These are phyloP conservation scores for Gambusia affinis DNA, from an alignment of 2,113 vertebrate species.

Conservation along the genomic window DNA sequence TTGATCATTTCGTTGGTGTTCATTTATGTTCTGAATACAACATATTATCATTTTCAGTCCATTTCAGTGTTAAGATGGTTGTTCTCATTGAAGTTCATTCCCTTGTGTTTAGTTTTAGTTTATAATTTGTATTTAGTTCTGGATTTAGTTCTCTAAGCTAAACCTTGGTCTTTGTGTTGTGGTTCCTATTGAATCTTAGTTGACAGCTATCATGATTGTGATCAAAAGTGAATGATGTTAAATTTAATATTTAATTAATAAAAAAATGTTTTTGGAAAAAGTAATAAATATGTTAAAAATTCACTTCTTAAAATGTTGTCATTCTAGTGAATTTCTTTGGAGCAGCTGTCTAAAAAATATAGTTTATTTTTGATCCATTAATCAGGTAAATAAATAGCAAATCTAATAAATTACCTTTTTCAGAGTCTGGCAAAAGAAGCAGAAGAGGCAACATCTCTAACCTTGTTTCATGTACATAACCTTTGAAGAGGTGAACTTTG, in stretches of 20 bases:
- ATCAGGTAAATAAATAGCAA: slow-evolving; percentile 9
- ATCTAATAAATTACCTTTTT: neutral
- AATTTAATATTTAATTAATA: too few relatives aligned
- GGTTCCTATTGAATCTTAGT: too few relatives aligned
- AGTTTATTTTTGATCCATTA: neutral
- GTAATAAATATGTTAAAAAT: neutral
- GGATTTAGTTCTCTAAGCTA: too few relatives aligned
- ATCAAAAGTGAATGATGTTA: neutral
- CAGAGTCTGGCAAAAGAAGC: neutral
- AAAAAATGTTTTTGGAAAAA: too few relatives aligned
- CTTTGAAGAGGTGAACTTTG: slow-evolving; percentile 67
- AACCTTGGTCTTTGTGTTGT: too few relatives aligned
- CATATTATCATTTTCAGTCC: too few relatives aligned
- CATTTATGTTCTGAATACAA: too few relatives aligned
- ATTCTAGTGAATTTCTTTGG: neutral
- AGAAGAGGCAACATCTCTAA: slow-evolving; percentile 19
- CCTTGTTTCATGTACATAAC: slow-evolving; percentile 49
- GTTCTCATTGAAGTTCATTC: too few relatives aligned
- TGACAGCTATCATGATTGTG: neutral
- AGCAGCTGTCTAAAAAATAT: slow-evolving; percentile 10
- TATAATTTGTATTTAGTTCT: too few relatives aligned
- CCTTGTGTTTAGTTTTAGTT: too few relatives aligned
- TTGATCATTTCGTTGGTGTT: too few relatives aligned
- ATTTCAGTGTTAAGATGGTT: too few relatives aligned
- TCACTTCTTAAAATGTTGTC: slow-evolving; percentile 1